Base-by-base conservation (phyloP, 2,797 vertebrate genomes). In the Lates japonicus region DNA sequence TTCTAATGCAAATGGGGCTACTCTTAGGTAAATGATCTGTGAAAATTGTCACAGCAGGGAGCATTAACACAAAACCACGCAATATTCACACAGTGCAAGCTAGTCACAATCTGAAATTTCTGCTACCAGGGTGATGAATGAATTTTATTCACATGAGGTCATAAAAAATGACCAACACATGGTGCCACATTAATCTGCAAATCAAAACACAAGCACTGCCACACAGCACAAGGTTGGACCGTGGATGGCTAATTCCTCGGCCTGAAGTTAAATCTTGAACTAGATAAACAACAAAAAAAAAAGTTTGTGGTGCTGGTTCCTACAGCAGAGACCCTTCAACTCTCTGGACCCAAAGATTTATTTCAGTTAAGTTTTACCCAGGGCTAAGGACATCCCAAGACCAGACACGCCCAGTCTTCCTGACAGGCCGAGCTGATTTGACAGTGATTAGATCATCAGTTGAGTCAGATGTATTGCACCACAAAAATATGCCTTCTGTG, bases 71-170 rank as follows among this genome's bases (percentile, higher is more conserved):
- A 52, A 62, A 85, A 41, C 88, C 67, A 58, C 65, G n/a, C n/a
- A n/a, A n/a, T n/a, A 67, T 49, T 67, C 31, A 60, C 39, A 64
- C 22, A 44, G 54, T 63, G 67, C 46, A 52, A 52, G 72, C 49
- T 55, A 73, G 59, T 66, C 58, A 58, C 39, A 51, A 51, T 60
- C 74, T 68, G 57, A 19, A 19, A 51, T 33, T 67, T 49, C 52
- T 66, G 58, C n/a, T 46, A 29, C 60, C 65, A 55, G 46, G 37
- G 19, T 12, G 9, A 83, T 90, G 75, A 91, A 90, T 90, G 63
- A 76, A 78, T 81, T 86, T 86, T 80, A 88, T 88, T 91, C 84
- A 92, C 84, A 92, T 77, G 74, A 64, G 8, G 46, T 86, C 74
- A 74, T 62, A 33, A 39, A 7, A 54, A 75, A 62, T 51, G 2